Conservation (phyloP, 2,797 vertebrate genomes). For the Adelosebastes latens region DNA sequence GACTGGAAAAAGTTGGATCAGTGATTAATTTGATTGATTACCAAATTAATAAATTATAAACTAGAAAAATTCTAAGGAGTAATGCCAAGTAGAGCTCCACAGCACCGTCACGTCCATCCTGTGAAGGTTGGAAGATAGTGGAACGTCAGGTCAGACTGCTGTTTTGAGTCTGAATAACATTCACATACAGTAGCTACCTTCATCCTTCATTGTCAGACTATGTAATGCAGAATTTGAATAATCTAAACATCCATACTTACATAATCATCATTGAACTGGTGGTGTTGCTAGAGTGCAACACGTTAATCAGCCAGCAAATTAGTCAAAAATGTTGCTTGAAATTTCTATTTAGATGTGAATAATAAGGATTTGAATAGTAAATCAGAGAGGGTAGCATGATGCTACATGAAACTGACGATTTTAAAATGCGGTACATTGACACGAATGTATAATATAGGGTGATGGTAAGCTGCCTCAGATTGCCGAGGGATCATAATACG, state of each 20-base stretch:
- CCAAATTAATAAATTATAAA: too few species aligned
- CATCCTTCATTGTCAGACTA: too few species aligned
- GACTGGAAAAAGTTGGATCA: rapidly evolving
- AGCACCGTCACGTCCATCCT: background rate
- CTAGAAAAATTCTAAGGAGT: too few species aligned
- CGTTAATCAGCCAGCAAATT: background rate
- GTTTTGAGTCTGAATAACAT: too few species aligned
- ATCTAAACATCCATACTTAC: background rate
- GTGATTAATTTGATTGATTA: too few species aligned
- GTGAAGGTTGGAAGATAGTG: background rate
- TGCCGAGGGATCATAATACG: background rate
- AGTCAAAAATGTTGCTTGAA: background rate
- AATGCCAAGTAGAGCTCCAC: too few species aligned
- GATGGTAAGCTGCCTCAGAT: background rate
- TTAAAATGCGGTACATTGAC: background rate
- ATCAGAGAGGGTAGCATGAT: background rate
- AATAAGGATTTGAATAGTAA: background rate
- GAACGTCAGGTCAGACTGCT: too few species aligned
- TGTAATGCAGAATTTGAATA: too few species aligned
- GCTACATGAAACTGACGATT: background rate
- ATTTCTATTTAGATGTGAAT: background rate
- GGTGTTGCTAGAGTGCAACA: background rate
- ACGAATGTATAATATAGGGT: background rate
- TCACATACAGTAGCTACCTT: too few species aligned
- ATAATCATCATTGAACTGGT: background rate